phyloP scores from a whole-genome alignment of 2,113 vertebrate species.

The Excalfactoria chinensis region DNA sequence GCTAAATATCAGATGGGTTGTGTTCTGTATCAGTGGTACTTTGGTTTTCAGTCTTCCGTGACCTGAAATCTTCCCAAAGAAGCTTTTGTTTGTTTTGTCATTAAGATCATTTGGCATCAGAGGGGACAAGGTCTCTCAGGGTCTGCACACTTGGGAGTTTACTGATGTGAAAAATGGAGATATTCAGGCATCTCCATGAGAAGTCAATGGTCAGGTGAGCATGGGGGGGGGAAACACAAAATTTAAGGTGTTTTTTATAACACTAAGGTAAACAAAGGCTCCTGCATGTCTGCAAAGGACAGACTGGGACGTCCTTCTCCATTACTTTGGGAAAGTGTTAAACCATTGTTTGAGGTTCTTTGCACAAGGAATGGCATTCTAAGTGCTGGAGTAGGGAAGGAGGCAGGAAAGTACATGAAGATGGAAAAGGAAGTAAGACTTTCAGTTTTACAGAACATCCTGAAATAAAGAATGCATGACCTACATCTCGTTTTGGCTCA shows the following conservation, averaged over 20 bases:
- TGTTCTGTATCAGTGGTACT: background rate
- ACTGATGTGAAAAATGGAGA: background rate
- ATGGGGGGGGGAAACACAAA: background rate
- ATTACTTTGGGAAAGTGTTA: background rate
- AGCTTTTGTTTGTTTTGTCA: background rate
- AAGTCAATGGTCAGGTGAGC: background rate
- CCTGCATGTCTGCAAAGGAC: background rate
- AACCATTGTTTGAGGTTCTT: background rate
- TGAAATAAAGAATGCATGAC: background rate
- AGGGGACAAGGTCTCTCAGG: background rate
- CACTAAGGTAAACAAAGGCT: background rate
- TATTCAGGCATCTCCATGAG: background rate
- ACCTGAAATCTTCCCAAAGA: background rate
- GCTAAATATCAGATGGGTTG: background rate
- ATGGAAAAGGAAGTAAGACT: background rate
- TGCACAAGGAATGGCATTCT: background rate
- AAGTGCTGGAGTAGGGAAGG: background rate
- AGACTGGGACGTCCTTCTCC: background rate
- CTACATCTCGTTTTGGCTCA: background rate
- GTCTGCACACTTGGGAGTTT: background rate
- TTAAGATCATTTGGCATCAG: rapidly evolving
- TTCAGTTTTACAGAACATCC: background rate
- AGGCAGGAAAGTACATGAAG: background rate
- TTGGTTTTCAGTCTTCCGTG: background rate
- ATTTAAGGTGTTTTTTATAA: background rate